A percentile compares a stretch with the other conserved stretches of the same genome.
Evolutionary conservation across 2,113 vertebrate species (phyloP).

Genomic region (Chlamydotis undulata): DNA sequence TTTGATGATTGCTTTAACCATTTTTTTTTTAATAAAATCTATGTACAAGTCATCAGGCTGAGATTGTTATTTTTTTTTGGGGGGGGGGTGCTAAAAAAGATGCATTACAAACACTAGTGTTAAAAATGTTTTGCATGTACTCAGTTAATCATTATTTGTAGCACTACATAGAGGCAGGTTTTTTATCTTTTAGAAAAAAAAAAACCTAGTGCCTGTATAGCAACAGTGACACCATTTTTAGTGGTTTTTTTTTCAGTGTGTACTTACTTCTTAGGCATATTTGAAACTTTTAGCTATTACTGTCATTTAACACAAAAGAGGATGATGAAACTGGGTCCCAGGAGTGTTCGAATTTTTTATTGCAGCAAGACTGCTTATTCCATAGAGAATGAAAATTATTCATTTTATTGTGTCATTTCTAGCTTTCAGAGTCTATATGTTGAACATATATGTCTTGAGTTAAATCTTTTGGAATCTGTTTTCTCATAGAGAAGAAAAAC

Average conservation of each 20-base stretch:
- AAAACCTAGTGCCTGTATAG: background rate
- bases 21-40: background rate
- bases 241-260: rapidly evolving
- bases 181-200: background rate
- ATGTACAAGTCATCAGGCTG: background rate
- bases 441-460: background rate
- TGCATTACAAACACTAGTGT: background rate
- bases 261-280: background rate
- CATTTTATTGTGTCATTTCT: background rate
- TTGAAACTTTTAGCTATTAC: background rate
- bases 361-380: background rate
- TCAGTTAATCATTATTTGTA: background rate
- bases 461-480: background rate
- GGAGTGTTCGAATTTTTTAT: background rate
- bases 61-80: background rate
- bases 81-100: background rate
- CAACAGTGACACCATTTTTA: background rate
- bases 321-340: background rate
- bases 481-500: background rate
- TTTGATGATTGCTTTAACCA: background rate
- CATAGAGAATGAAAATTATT: background rate
- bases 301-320: background rate
- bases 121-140: background rate
- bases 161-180: background rate
- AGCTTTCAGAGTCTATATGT: background rate